Evolutionary conservation across 2,113 vertebrate species (phyloP).

Genomic region (Plestiodon gilberti): DNA sequence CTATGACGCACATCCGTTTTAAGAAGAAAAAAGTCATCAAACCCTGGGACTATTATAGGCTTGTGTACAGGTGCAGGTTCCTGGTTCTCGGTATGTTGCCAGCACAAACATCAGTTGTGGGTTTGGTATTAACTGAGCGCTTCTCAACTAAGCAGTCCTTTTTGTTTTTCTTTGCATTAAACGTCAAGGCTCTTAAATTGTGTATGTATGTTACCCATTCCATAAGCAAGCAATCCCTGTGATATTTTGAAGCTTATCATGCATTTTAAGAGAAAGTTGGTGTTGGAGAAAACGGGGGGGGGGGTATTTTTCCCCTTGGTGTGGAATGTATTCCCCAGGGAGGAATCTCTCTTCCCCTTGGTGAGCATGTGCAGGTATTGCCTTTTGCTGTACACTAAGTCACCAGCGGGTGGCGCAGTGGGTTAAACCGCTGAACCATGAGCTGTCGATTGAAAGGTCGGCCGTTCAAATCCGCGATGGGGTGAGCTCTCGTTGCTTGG

Average conservation of each 20-base stretch:
- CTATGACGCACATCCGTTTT: constrained; percentile 52
- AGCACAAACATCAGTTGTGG: constrained; percentile 52
- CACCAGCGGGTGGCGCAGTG: no score
- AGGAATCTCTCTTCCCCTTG: no score
- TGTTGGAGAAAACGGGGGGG: background rate
- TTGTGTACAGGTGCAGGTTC: background rate
- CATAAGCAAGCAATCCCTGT: background rate
- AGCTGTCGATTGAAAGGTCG: no score
- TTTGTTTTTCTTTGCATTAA: constrained; percentile 8
- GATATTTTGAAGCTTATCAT: background rate
- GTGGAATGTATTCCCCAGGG: no score
- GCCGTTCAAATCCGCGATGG: no score
- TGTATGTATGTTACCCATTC: constrained; percentile 3
- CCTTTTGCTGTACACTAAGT: background rate
- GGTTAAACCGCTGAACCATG: no score
- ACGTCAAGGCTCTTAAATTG: constrained; percentile 1
- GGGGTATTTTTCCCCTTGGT: background rate
- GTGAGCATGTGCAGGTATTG: background rate
- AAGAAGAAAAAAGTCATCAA: background rate
- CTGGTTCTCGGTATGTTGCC: background rate
- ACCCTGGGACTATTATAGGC: constrained; percentile 13
- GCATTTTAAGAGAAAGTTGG: background rate
- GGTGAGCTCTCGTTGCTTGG: no score
- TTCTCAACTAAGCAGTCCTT: background rate
- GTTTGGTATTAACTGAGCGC: constrained; percentile 18